A percentile compares a stretch with the other conserved stretches of the same genome.
Evolutionary conservation across 2,888 invertebrate genomes (phyloP).

Genomic region (Pemphredon lugubris): DNA sequence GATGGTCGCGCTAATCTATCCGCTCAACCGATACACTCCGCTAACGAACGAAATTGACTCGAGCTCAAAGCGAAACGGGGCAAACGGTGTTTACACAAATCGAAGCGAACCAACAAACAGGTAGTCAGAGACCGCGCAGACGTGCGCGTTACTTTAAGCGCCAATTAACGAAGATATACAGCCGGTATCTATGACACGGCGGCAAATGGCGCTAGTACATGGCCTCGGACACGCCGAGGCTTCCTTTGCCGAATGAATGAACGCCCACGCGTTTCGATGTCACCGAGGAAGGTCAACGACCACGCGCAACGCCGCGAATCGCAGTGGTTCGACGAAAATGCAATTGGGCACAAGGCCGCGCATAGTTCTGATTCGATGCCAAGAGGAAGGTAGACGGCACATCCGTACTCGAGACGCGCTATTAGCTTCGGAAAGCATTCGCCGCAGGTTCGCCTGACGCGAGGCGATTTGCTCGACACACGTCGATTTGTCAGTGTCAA

Average conservation of each 20-base stretch:
- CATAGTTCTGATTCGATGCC: conserved; percentile 53
- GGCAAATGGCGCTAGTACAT: conserved; percentile 41
- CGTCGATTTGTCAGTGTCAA: conserved; percentile 55
- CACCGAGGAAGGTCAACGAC: conserved; percentile 56
- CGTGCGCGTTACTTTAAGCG: conserved; percentile 25
- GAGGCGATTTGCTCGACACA: conserved; percentile 47
- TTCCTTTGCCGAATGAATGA: conserved; percentile 57
- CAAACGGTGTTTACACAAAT: background rate
- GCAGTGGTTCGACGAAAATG: conserved; percentile 60
- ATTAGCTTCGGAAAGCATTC: conserved; percentile 43
- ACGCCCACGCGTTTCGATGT: conserved; percentile 62
- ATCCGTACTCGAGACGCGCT: conserved; percentile 31
- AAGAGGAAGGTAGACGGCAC: conserved; percentile 38
- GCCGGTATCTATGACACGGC: conserved; percentile 35
- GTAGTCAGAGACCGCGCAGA: too few relatives aligned
- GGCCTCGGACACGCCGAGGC: conserved; percentile 29
- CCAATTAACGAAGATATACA: conserved; percentile 43
- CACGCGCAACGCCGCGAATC: conserved; percentile 54
- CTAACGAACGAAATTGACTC: too few relatives aligned
- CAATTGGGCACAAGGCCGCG: conserved; percentile 67
- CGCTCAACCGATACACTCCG: too few relatives aligned
- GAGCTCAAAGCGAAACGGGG: too few relatives aligned
- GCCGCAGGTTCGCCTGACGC: conserved; percentile 20
- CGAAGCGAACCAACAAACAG: too few relatives aligned
- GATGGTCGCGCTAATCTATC: too few relatives aligned